A percentile compares a stretch with the other conserved stretches of the same genome.
phyloP scores from a whole-genome alignment of 2,113 vertebrate genomes.

The Aspidoscelis tigris region DNA sequence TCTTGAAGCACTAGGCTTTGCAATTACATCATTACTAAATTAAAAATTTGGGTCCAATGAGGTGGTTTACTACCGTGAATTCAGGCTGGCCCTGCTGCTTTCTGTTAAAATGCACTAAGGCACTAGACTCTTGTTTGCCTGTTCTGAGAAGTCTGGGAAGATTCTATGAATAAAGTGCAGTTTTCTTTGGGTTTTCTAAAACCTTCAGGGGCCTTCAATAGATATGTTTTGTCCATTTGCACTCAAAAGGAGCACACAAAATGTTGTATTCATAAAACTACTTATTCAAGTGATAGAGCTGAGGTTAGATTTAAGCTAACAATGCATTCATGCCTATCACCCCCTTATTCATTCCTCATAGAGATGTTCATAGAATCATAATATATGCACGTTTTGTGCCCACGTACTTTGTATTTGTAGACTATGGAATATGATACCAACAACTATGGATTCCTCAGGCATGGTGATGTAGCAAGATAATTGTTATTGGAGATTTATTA shows the following conservation, averaged over 20 bases:
- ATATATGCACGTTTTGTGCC: not conserved
- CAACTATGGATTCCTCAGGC: too few species aligned
- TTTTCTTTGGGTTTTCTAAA: too few species aligned
- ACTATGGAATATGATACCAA: too few species aligned
- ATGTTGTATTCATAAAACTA: not conserved
- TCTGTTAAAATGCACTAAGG: slow-evolving; percentile 3
- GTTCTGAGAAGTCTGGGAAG: slow-evolving; percentile 22
- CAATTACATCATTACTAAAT: slow-evolving; percentile 19
- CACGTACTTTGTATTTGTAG: too few species aligned
- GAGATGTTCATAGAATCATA: not conserved
- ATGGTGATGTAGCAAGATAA: too few species aligned
- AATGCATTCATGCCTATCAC: too few species aligned
- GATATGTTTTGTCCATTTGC: not conserved
- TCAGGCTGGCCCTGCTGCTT: not conserved
- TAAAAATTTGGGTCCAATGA: not conserved
- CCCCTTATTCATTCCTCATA: too few species aligned
- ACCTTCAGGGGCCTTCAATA: slow-evolving; percentile 7
- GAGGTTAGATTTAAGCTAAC: too few species aligned
- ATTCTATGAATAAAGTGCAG: not conserved
- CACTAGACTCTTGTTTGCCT: not conserved
- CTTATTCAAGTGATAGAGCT: too few species aligned
- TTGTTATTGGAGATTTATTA: too few species aligned
- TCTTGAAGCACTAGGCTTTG: not conserved
- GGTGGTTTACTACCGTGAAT: slow-evolving; percentile 21
- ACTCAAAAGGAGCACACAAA: not conserved